Evolutionary conservation across 2,113 vertebrate genomes (phyloP).

Genomic region (Petaurus breviceps): DNA sequence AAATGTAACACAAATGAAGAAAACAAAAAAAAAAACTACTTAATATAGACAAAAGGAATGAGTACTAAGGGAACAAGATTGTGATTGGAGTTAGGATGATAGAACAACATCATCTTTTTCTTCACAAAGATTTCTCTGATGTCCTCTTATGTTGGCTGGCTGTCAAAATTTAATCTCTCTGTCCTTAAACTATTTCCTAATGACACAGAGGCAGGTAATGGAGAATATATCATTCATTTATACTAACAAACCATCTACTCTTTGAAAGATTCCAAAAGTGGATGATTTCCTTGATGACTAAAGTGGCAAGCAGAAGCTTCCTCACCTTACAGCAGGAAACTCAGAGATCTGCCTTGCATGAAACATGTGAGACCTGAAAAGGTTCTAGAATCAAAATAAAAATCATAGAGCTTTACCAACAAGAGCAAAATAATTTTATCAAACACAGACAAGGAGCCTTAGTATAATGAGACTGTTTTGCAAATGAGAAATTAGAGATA

Average conservation of each 20-base stretch:
- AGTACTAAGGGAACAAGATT: neutral
- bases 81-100: neutral
- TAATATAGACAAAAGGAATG: constrained; percentile 1
- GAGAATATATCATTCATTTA: neutral
- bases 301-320: neutral
- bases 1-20: neutral
- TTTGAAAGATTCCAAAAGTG: constrained; percentile 36
- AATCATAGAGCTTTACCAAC: constrained; percentile 39
- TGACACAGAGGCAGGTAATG: neutral
- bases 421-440: constrained; percentile 70
- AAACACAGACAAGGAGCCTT: constrained; percentile 71
- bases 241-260: constrained; percentile 13
- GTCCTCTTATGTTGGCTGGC: neutral
- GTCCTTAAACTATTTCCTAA: constrained; percentile 28
- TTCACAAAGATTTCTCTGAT: constrained; percentile 3
- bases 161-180: constrained; percentile 14
- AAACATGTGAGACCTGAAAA: constrained; percentile 27
- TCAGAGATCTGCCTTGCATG: constrained; percentile 16
- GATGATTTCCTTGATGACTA: constrained; percentile 13
- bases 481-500: constrained; percentile 76
- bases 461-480: constrained; percentile 64
- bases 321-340: constrained; percentile 39
- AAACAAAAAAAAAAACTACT: neutral
- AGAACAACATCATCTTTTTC: neutral
- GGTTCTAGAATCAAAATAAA: constrained; percentile 14